These are phyloP conservation scores for Parotocinclus haroldoi DNA, from an alignment of 2,797 vertebrate genomes.

Conservation along the genomic window DNA sequence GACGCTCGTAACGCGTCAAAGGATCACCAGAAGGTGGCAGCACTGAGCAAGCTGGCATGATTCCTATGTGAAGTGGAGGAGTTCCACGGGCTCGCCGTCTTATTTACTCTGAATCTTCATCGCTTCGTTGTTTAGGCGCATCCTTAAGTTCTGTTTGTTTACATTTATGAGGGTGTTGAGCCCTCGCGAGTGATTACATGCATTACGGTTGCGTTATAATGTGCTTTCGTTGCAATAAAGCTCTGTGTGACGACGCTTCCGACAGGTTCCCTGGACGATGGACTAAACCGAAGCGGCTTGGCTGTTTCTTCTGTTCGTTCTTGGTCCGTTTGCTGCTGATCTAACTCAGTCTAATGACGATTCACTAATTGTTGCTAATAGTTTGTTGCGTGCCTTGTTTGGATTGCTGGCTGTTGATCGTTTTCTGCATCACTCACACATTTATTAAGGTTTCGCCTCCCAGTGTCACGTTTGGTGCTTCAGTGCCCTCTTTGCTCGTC, in stretches of 20 bases:
- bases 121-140: too few species aligned
- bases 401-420: neutral
- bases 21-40: neutral
- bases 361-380: neutral
- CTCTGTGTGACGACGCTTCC: constrained; percentile 12
- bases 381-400: neutral
- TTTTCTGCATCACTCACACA: too few species aligned
- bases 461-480: too few species aligned
- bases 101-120: too few species aligned
- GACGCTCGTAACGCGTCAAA: neutral
- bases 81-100: too few species aligned
- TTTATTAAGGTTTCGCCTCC: too few species aligned
- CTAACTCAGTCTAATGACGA: neutral
- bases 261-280: neutral
- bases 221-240: too few species aligned
- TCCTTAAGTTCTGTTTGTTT: too few species aligned
- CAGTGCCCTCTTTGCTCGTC: too few species aligned
- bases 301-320: neutral
- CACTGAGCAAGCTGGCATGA: neutral
- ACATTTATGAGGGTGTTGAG: too few species aligned
- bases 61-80: neutral
- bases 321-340: constrained; percentile 9
- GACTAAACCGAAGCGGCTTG: neutral
- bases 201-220: too few species aligned
- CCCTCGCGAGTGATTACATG: too few species aligned